phyloP scores from a whole-genome alignment of 2,888 invertebrate species.

The Zhuqinia jingwanae region DNA sequence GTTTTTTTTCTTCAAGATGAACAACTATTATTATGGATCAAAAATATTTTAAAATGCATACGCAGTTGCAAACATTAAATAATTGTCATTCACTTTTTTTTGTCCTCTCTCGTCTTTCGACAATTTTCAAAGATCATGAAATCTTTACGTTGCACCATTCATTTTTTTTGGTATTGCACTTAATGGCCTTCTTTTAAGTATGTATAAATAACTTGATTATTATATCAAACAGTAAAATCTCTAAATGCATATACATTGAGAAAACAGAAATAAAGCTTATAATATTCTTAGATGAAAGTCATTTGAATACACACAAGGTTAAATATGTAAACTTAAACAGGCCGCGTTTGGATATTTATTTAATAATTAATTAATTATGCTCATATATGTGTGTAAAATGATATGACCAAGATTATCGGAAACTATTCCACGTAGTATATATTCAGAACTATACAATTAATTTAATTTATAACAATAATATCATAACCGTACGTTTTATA shows the following conservation, averaged over 20 bases:
- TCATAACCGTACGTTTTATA: neutral
- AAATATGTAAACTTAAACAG: no score
- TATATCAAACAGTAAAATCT: constrained; percentile 21
- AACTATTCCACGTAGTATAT: neutral
- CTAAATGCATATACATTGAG: neutral
- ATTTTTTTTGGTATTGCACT: constrained; percentile 49
- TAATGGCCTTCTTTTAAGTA: constrained; percentile 36
- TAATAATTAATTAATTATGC: neutral
- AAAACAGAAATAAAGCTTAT: neutral
- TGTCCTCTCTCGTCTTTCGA: neutral
- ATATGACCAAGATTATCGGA: neutral
- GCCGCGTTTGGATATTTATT: neutral
- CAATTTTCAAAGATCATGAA: neutral
- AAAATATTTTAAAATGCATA: neutral
- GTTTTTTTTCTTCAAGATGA: neutral
- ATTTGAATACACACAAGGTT: constrained; percentile 48
- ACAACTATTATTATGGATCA: neutral
- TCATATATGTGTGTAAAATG: constrained; percentile 11
- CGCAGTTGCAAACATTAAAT: neutral
- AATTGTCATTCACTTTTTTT: neutral
- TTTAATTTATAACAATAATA: neutral
- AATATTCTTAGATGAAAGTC: constrained; percentile 40
- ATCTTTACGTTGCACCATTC: constrained; percentile 29
- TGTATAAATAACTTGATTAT: no score
- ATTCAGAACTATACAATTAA: neutral